These are phyloP conservation scores for Oikopleura albicans DNA, from an alignment of 23 tunicate genomes.

Conservation along the genomic window DNA sequence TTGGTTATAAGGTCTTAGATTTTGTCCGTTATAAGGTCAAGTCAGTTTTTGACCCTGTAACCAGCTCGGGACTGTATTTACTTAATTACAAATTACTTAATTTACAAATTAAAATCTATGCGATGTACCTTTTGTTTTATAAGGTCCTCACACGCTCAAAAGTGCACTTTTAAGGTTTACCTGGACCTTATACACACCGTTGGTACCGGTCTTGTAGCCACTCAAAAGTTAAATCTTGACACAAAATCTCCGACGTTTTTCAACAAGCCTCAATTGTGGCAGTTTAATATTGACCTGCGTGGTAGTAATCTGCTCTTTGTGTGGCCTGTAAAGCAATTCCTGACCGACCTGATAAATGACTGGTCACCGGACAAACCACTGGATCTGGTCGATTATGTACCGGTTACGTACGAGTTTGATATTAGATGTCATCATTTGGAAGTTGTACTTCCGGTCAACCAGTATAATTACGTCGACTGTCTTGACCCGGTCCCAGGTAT, in stretches of 20 bases:
- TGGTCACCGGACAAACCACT: conserved; percentile 37
- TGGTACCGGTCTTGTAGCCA: no score
- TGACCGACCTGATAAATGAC: conserved; percentile 49
- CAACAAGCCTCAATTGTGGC: conserved; percentile 37
- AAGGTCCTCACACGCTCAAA: no score
- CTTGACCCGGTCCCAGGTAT: neutral
- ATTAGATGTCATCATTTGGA: conserved; percentile 38
- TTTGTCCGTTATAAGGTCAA: no score
- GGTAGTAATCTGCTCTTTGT: conserved; percentile 30
- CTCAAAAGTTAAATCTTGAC: neutral
- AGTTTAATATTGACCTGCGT: conserved; percentile 31
- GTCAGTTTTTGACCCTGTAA: no score
- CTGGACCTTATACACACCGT: no score
- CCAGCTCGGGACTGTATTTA: no score
- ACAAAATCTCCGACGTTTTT: conserved; percentile 26
- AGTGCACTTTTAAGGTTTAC: no score
- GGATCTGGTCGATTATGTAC: conserved; percentile 51
- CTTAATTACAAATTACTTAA: no score
- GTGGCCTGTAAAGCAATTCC: conserved; percentile 50
- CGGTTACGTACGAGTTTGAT: conserved; percentile 39
- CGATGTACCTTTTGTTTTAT: no score
- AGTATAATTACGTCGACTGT: conserved; percentile 71
- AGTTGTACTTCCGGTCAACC: conserved; percentile 44
- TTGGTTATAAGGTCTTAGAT: no score
- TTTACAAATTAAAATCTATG: no score